phyloP scores from a whole-genome alignment of 2,888 invertebrate species.

The Leptinotarsa juncta region DNA sequence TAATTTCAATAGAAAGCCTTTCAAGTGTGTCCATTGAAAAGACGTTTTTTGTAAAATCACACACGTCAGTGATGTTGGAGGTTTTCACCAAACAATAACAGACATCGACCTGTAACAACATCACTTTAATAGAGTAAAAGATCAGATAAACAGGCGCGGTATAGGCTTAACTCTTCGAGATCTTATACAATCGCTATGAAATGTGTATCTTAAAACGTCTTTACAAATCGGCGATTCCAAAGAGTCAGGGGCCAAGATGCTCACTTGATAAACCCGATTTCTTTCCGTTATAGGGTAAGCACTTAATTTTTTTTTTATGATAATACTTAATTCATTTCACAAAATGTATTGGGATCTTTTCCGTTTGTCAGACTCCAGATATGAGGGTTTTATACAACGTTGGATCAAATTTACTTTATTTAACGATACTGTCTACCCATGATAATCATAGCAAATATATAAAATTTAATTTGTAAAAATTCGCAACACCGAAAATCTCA shows the following conservation, averaged over 20 bases:
- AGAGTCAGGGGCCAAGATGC: conserved; percentile 48
- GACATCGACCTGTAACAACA: conserved; percentile 54
- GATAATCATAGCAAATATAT: too few relatives aligned
- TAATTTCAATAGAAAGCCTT: conserved; percentile 53
- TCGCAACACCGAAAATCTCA: too few relatives aligned
- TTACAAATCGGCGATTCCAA: conserved; percentile 63
- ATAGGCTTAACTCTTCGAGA: conserved; percentile 50
- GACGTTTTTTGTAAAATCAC: conserved; percentile 43
- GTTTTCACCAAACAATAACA: conserved; percentile 51
- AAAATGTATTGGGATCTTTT: too few relatives aligned
- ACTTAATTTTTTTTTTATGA: neutral
- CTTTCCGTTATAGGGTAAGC: neutral
- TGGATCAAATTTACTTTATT: too few relatives aligned
- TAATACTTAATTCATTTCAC: neutral
- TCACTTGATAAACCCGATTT: conserved; percentile 47
- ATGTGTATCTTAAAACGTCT: conserved; percentile 61
- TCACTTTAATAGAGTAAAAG: conserved; percentile 54
- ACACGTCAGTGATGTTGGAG: conserved; percentile 44
- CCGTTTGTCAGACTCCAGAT: neutral
- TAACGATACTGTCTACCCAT: too few relatives aligned
- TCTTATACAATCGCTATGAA: conserved; percentile 50
- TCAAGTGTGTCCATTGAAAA: conserved; percentile 49
- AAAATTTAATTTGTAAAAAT: too few relatives aligned
- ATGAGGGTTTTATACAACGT: too few relatives aligned
- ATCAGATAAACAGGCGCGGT: conserved; percentile 54